Evolutionary conservation across 2,113 vertebrate genomes (phyloP).

Genomic region (Lota lota): DNA sequence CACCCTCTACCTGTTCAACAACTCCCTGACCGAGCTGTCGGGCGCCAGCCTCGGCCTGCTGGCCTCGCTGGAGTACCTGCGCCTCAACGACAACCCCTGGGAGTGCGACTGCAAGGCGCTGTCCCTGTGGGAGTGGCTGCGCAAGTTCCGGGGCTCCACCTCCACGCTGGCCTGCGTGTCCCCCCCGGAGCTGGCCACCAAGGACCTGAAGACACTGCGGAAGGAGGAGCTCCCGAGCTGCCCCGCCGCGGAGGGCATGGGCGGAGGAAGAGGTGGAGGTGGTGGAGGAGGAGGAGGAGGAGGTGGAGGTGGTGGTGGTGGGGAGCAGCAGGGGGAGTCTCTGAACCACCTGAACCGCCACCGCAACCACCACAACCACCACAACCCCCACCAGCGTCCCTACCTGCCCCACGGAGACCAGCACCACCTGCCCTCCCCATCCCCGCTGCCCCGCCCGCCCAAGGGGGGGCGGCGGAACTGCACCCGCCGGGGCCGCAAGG

Average conservation of each 20-base stretch:
- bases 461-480: conserved; percentile 82
- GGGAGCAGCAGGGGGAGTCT: conserved; percentile 76
- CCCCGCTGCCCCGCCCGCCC: conserved; percentile 62
- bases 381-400: conserved; percentile 68
- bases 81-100: conserved; percentile 95
- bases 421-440: conserved; percentile 61
- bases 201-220: conserved; percentile 84
- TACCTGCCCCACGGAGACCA: conserved; percentile 73
- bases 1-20: conserved; percentile 95
- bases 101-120: conserved; percentile 88
- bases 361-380: conserved; percentile 55
- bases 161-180: conserved; percentile 80
- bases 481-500: conserved; percentile 76
- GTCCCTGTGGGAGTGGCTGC: conserved; percentile 95
- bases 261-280: conserved; percentile 76
- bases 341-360: conserved; percentile 73
- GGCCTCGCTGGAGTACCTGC: conserved; percentile 89
- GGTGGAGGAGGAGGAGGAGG: conserved; percentile 66
- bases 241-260: conserved; percentile 63
- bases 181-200: conserved; percentile 74
- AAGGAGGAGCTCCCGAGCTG: conserved; percentile 85
- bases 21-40: conserved; percentile 87
- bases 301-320: conserved; percentile 77
- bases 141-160: conserved; percentile 88
- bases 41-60: conserved; percentile 84